Base-by-base conservation (phyloP, 2,888 invertebrate genomes). In the Yponomeuta plumbellus region DNA sequence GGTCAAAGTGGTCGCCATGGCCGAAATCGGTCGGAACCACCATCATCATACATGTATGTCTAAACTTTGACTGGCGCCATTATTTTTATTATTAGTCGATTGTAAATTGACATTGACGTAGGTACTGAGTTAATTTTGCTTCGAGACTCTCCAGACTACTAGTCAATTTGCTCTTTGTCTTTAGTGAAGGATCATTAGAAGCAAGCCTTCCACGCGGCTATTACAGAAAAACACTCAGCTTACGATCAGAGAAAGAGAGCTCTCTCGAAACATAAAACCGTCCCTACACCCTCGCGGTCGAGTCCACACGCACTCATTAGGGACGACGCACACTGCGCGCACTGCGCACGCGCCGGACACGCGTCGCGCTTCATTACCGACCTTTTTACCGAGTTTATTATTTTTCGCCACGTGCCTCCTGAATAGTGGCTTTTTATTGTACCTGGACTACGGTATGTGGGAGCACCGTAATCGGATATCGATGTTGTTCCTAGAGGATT, bases 381-480 rank as follows among this genome's bases (percentile, higher is more conserved):
- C 78, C 79, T 80, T 81, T 83, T 76, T 79, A 76, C 81, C 75
- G 78, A 80, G 85, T 83, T 86, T 88, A 88, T 88, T 88, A 88
- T 88, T 86, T 84, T 79, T 77, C 78, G 86, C 79, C 89, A 88
- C 88, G 89, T 82, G 88, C 70, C 62, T 44, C 86, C 74, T 84
- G 86, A 85, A 78, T 80, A 71, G 82, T 76, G 83, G 81, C 81
- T 84, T 78, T 78, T 76, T 76, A 79, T 78, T 76, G 71, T 70
- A 70, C 70, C 68, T 68, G 66, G 52, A 61, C 65, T n/a, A 20
- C n/a, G 39, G 59, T 22, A 34, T 66, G 66, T 66, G 59, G 66
- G 66, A 59, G 59, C 61, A 69, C 17, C 73, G 83, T 88, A 87
- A 88, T 88, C 87, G 85, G 88, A 88, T 88, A 78, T 76, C 66